phyloP scores from a whole-genome alignment of 1,140 invertebrate genomes.

The Bombus superbus region DNA sequence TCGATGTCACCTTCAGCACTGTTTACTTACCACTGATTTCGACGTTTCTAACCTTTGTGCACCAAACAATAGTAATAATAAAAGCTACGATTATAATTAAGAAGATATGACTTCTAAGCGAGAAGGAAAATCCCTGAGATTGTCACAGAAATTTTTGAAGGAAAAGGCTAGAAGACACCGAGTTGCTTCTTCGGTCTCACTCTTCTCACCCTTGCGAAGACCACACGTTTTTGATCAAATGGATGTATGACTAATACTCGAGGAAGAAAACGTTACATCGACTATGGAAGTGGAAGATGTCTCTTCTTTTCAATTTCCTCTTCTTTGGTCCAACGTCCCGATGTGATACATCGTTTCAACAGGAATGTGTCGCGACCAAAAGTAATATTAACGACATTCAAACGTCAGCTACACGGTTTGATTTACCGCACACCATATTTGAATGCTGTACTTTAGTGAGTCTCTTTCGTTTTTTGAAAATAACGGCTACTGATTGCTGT shows the following conservation, averaged over 20 bases:
- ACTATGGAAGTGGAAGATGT: background rate
- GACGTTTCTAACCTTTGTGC: no score
- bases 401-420: constrained; percentile 29
- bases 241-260: constrained; percentile 11
- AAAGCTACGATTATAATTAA: background rate
- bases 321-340: background rate
- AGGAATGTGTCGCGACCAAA: constrained; percentile 1
- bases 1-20: background rate
- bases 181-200: background rate
- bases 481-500: background rate
- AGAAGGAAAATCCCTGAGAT: background rate
- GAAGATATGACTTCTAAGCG: background rate
- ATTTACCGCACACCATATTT: background rate
- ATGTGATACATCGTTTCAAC: background rate
- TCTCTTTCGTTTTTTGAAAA: no score
- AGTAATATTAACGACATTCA: background rate
- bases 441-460: background rate
- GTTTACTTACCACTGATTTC: background rate
- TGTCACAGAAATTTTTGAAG: background rate
- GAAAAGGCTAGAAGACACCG: background rate
- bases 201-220: background rate
- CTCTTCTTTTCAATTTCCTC: background rate
- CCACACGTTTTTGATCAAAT: background rate
- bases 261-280: no score
- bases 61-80: background rate